A percentile compares a stretch with the other conserved stretches of the same genome.
These are phyloP conservation scores for Drosophila kikkawai DNA, from an alignment of 1,140 invertebrate species.

Conservation along the genomic window DNA sequence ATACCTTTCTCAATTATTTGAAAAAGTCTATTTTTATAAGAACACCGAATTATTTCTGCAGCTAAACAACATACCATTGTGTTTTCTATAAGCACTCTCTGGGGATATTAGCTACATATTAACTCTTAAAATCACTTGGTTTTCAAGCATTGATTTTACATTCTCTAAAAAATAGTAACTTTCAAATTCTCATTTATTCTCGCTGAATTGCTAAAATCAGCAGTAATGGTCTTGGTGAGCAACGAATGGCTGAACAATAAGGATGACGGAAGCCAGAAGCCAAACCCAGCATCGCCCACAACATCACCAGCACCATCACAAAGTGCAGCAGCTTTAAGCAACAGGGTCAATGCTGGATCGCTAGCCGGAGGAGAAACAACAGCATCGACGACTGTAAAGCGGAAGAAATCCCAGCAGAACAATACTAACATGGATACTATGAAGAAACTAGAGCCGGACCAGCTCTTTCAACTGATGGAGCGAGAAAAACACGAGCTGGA, in stretches of 20 bases:
- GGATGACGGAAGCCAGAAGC: constrained; percentile 56
- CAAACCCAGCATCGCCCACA: constrained; percentile 5
- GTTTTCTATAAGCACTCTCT: not conserved
- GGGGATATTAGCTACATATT: not conserved
- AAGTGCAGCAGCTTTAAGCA: constrained; percentile 18
- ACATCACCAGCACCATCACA: constrained; percentile 12
- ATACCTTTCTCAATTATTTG: not conserved
- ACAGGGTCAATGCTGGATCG: not conserved
- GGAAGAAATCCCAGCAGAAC: constrained; percentile 33
- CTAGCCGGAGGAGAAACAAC: constrained; percentile 3
- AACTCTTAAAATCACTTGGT: not conserved
- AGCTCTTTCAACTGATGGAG: constrained; percentile 28
- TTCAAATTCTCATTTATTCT: not conserved
- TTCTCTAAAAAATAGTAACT: constrained; percentile 2
- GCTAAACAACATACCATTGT: not conserved
- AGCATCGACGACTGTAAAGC: constrained; percentile 17
- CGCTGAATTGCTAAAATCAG: constrained; percentile 14
- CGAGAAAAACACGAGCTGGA: constrained; percentile 62
- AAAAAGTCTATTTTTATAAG: constrained; percentile 51
- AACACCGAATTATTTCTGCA: constrained; percentile 35
- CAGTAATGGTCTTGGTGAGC: constrained; percentile 74
- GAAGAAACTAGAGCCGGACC: constrained; percentile 54
- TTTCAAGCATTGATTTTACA: not conserved
- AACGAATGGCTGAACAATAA: constrained; percentile 68
- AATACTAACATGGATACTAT: constrained; percentile 54